Percentiles rank a stretch among this genome's conserved stretches.
Conservation (phyloP, 2,113 vertebrate genomes). For the Periophthalmodon schlosseri region DNA sequence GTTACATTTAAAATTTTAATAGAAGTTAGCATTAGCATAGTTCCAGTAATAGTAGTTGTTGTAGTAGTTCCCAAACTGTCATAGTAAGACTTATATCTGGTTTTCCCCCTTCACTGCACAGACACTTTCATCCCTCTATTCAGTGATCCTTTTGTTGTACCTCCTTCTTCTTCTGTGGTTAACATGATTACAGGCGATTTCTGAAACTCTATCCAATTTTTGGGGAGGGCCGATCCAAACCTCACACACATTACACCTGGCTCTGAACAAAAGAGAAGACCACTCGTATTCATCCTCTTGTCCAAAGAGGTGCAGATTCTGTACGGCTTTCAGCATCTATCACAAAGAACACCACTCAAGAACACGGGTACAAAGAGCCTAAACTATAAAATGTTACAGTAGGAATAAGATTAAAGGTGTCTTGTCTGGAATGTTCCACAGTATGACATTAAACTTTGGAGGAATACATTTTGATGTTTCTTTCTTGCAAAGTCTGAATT, state of each 20-base stretch:
- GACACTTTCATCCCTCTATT: not conserved
- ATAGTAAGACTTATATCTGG: not conserved
- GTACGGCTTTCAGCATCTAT: not conserved
- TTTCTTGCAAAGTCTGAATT: no score
- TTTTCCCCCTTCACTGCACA: slow-evolving; percentile 1
- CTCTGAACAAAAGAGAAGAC: not conserved
- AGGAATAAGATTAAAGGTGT: no score
- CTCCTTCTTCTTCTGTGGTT: slow-evolving; percentile 1
- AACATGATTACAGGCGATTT: slow-evolving; percentile 5
- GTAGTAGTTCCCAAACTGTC: not conserved
- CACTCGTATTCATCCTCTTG: not conserved
- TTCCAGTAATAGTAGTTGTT: not conserved
- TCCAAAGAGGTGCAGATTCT: not conserved
- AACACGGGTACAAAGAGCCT: not conserved
- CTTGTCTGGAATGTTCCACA: no score
- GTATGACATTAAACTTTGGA: no score
- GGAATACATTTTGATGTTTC: no score
- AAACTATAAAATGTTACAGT: no score
- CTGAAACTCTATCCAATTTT: slow-evolving; percentile 1
- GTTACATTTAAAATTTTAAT: no score
- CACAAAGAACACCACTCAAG: not conserved
- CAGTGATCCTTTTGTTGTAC: not conserved
- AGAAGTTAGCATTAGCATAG: not conserved
- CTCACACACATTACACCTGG: not conserved
- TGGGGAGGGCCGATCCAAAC: not conserved